Conservation (phyloP, 2,888 invertebrate genomes). For the Nephrotoma guestfalica region DNA sequence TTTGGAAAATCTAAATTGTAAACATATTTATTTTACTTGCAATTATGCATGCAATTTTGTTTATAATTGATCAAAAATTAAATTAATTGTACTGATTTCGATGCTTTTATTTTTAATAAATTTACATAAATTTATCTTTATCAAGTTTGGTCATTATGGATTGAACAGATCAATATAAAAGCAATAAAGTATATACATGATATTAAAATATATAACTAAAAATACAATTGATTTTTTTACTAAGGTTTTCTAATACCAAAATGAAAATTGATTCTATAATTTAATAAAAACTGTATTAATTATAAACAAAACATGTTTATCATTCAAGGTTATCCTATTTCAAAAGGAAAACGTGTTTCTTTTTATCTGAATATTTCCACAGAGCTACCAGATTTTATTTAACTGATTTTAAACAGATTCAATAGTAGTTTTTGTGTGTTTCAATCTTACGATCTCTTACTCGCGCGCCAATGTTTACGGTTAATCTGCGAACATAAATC, state of each 20-base stretch:
- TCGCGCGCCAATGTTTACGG: not conserved
- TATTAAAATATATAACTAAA: not conserved
- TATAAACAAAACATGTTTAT: not conserved
- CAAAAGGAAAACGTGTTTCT: not conserved
- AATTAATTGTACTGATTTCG: not conserved
- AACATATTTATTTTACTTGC: not conserved
- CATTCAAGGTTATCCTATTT: not conserved
- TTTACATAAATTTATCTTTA: not conserved
- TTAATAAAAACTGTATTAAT: not conserved
- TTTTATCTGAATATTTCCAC: not conserved
- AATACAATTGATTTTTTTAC: not conserved
- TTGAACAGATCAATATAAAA: not conserved
- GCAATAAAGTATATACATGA: not conserved
- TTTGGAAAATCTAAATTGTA: not conserved
- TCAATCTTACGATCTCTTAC: not conserved
- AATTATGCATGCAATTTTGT: not conserved
- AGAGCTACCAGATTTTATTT: not conserved
- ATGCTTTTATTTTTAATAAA: not conserved
- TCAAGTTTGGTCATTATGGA: not conserved
- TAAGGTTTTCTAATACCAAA: not conserved
- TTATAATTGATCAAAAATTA: not conserved
- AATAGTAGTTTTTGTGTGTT: not conserved
- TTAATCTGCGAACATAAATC: not conserved
- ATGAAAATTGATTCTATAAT: not conserved
- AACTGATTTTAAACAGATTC: not conserved